Evolutionary conservation across 2,888 invertebrate species (phyloP).

Genomic region (Tipula helvola): DNA sequence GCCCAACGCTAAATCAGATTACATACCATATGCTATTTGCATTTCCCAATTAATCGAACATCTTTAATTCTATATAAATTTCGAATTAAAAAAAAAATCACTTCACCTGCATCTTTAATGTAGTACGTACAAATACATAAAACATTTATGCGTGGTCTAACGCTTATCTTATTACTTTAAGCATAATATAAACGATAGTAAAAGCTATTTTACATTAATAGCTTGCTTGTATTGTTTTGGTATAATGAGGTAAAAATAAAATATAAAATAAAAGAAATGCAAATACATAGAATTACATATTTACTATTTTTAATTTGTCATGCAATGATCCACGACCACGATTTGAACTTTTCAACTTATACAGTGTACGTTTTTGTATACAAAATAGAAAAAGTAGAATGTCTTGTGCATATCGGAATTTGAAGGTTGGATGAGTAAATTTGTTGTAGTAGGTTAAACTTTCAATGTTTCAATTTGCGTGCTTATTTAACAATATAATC

Average conservation of each 20-base stretch:
- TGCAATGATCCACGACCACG: conserved; percentile 10
- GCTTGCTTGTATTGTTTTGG: neutral
- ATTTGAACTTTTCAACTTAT: neutral
- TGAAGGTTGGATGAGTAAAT: neutral
- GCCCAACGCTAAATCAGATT: too few relatives aligned
- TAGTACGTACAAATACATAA: neutral
- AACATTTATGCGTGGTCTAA: neutral
- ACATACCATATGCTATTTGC: too few relatives aligned
- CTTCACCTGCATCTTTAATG: neutral
- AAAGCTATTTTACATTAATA: neutral
- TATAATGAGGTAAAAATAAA: conserved; percentile 5
- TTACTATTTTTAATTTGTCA: conserved; percentile 7
- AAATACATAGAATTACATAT: neutral
- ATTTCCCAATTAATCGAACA: too few relatives aligned
- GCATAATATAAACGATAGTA: neutral
- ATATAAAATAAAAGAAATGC: neutral
- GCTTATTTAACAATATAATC: neutral
- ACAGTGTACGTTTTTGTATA: neutral
- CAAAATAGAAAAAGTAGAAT: neutral
- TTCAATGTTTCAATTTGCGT: neutral
- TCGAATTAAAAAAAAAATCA: neutral
- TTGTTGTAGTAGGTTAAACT: neutral
- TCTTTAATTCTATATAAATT: neutral
- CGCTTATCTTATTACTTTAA: neutral
- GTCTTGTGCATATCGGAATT: neutral